Evolutionary conservation across 2,113 vertebrate species (phyloP), one percentile per base, ranked within the genome.

Genomic region (Rhinolophus ferrumequinum): DNA sequence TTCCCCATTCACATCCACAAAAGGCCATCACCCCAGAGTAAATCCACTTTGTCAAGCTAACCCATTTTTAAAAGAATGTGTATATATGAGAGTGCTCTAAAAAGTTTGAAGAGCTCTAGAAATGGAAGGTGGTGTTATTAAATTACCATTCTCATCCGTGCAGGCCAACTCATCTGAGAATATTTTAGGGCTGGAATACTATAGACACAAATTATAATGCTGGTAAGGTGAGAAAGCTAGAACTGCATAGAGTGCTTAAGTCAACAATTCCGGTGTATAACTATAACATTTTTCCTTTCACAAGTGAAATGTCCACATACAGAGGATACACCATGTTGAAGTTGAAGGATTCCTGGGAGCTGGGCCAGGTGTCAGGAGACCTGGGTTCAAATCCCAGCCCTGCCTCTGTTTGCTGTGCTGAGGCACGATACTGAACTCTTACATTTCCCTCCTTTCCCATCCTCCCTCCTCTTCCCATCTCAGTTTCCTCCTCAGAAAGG

Each of bases 1-100:
- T 92, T 80, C 83, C 28, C 70, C 66, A 88, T 92, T 95, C 81
- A 82, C 21, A 87, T 72, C 38, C 67, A 95, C 0, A 0, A 60
- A 96, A 94, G 81, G 82, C 72, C 67, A 69, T 60, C 89, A 95
- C 41, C 35, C 81, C 26, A 38, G 47, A 92, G 85, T 80, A 93
- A 97, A 97, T 90, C 80, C 54, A 94, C 62, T 95, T 87, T 85
- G 84, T 86, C 82, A 70, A 88, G 69, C 58, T 90, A 96, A 93
- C 94, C 56, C 41, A 69, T 73, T 97, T 97, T 96, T 41, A 26
- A 94, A 95, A 93, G 77, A 82, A 85, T 80, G 41, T 28, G 47
- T 80, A 62, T 50, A 76, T 47, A 82, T 28, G 8, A 88, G 67
- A 90, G 66, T 60, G 22, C 76, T 96, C 88, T 90, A 35, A 94